Evolutionary conservation across 2,113 vertebrate species (phyloP).

Genomic region (Fulmarus glacialis): DNA sequence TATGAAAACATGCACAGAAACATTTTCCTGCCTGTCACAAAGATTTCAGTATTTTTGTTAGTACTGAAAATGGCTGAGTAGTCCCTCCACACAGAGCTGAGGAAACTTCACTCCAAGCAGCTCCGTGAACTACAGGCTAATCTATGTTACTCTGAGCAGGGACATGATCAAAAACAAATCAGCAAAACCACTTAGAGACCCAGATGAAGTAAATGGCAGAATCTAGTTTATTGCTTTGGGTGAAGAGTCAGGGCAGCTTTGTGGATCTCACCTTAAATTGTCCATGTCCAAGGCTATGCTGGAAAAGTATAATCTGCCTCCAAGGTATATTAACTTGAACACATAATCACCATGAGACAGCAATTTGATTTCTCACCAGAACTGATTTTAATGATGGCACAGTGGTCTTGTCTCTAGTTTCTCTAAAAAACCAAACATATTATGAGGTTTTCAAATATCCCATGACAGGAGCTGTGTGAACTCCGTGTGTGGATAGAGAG

Average conservation of each 20-base stretch:
- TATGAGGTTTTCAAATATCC: neutral
- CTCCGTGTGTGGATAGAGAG: neutral
- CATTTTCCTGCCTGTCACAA: neutral
- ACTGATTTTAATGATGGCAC: neutral
- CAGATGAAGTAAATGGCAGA: neutral
- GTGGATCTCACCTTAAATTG: neutral
- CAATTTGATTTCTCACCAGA: neutral
- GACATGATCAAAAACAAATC: neutral
- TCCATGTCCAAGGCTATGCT: neutral
- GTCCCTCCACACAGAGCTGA: neutral
- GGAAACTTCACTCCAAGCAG: neutral
- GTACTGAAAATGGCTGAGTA: neutral
- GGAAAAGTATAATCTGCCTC: neutral
- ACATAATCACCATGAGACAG: neutral
- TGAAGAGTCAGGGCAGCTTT: neutral
- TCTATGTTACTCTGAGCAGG: neutral
- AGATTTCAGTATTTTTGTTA: neutral
- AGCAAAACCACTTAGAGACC: neutral
- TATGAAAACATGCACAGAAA: neutral
- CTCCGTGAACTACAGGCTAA: neutral
- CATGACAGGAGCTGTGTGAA: neutral
- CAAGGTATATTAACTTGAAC: neutral
- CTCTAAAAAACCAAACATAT: fast-evolving
- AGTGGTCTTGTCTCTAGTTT: neutral
- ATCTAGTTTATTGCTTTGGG: neutral